phyloP scores from a whole-genome alignment of 2,113 vertebrate genomes.

The Lophura nycthemera region DNA sequence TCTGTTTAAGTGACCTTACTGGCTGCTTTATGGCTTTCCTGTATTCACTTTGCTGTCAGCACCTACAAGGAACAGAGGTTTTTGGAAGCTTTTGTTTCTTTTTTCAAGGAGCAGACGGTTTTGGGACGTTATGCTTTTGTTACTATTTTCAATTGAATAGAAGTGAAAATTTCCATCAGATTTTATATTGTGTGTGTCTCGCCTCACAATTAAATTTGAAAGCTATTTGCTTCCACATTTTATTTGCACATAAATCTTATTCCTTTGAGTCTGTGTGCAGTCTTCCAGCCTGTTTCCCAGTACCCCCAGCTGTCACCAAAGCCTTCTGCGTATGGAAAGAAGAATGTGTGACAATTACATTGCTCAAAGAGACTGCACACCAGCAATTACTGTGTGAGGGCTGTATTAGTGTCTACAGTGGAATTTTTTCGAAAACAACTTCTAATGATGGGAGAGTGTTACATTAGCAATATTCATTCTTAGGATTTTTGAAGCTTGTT shows the following conservation, averaged over 20 bases:
- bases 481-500: not conserved
- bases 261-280: not conserved
- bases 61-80: not conserved
- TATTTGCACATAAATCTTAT: not conserved
- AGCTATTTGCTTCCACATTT: not conserved
- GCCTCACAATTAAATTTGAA: not conserved
- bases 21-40: not conserved
- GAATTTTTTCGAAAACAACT: not conserved
- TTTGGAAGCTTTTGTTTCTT: not conserved
- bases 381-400: not conserved
- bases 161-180: not conserved
- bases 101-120: not conserved
- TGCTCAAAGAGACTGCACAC: not conserved
- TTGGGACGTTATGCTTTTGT: too few relatives aligned
- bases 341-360: not conserved
- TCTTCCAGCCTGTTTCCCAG: not conserved
- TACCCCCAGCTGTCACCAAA: not conserved
- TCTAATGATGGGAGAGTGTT: not conserved
- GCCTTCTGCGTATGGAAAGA: not conserved
- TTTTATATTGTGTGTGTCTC: not conserved
- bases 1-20: not conserved
- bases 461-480: not conserved
- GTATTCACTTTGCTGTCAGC: not conserved
- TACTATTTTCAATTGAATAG: not conserved
- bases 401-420: not conserved